phyloP scores from a whole-genome alignment of 2,888 invertebrate species.

The Oxycera nigricornis region DNA sequence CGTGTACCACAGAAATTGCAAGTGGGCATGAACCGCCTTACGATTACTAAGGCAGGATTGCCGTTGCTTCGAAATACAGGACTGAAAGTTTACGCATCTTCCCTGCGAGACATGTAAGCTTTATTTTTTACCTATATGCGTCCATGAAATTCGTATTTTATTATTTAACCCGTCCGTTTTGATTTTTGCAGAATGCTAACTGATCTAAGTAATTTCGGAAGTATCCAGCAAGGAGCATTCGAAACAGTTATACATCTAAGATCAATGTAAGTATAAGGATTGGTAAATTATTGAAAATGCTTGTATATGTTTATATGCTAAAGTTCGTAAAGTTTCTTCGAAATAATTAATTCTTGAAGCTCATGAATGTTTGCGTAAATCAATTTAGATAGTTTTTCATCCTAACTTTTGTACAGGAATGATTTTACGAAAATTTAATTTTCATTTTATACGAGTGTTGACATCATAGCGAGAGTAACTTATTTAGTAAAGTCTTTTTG shows the following conservation, averaged over 20 bases:
- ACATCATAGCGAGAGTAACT: too few relatives aligned
- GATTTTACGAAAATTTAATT: too few relatives aligned
- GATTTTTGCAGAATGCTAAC: slow-evolving; percentile 46
- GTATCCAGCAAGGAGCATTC: slow-evolving; percentile 59
- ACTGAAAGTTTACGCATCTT: slow-evolving; percentile 56
- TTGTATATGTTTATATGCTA: slow-evolving; percentile 31
- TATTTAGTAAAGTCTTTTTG: too few relatives aligned
- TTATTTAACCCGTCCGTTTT: background rate
- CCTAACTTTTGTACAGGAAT: too few relatives aligned
- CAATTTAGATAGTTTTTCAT: too few relatives aligned
- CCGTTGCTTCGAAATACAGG: slow-evolving; percentile 57
- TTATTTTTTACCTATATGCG: too few relatives aligned
- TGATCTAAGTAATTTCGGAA: slow-evolving; percentile 55
- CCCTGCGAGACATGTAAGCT: slow-evolving; percentile 58
- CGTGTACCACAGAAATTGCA: slow-evolving; percentile 59
- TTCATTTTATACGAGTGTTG: too few relatives aligned
- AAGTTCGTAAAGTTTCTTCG: too few relatives aligned
- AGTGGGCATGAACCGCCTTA: slow-evolving; percentile 57
- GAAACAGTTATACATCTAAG: slow-evolving; percentile 50
- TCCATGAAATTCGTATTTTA: background rate
- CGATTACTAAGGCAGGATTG: slow-evolving; percentile 58
- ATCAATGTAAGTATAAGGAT: slow-evolving; percentile 48
- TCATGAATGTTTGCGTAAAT: too few relatives aligned
- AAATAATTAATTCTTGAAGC: too few relatives aligned
- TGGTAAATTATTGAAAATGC: too few relatives aligned